phyloP scores from a whole-genome alignment of 2,113 vertebrate genomes.

The Macrotis lagotis region DNA sequence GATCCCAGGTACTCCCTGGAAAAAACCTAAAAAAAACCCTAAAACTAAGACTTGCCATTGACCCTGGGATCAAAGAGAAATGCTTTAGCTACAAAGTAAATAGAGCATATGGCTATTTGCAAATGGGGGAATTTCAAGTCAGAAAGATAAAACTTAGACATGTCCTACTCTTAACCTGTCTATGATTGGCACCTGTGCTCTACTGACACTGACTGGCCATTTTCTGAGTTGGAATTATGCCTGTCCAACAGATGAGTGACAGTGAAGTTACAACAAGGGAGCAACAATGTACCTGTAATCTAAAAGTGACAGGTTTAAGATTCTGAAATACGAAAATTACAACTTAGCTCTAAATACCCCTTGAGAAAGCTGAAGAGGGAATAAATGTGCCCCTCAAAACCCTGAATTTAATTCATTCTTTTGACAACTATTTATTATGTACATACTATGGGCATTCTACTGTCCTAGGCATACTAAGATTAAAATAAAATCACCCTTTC shows the following conservation, averaged over 20 bases:
- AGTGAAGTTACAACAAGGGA: conserved; percentile 72
- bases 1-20: no score
- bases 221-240: conserved; percentile 71
- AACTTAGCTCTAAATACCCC: background rate
- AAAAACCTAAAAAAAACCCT: background rate
- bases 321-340: conserved; percentile 65
- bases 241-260: conserved; percentile 74
- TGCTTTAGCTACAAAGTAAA: conserved; percentile 47
- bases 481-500: background rate
- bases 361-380: conserved; percentile 52
- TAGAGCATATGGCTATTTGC: conserved; percentile 80
- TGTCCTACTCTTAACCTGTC: conserved; percentile 65
- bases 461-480: background rate
- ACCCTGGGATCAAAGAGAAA: background rate
- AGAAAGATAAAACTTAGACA: background rate
- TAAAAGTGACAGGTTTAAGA: conserved; percentile 76
- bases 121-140: conserved; percentile 79
- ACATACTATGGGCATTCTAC: background rate
- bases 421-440: background rate
- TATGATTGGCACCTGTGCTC: conserved; percentile 69
- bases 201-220: conserved; percentile 66
- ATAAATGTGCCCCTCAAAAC: conserved; percentile 9
- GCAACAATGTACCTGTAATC: conserved; percentile 79
- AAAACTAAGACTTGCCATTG: background rate
- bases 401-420: background rate